phyloP scores from a whole-genome alignment of 2,888 invertebrate species.

The Byasa hedistus region DNA sequence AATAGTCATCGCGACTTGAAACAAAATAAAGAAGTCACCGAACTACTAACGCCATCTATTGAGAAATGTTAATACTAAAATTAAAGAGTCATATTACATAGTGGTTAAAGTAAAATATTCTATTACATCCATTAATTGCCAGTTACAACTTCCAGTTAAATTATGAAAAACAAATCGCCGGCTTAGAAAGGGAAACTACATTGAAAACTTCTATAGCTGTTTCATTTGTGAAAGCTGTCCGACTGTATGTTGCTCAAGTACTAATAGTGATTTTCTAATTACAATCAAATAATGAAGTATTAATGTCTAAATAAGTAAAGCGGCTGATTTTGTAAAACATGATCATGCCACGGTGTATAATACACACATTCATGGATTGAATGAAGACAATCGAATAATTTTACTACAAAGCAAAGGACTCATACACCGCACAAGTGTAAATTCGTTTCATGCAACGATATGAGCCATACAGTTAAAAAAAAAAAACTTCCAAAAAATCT shows the following conservation, averaged over 20 bases:
- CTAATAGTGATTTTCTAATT: not conserved
- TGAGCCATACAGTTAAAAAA: not conserved
- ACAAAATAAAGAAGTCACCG: not conserved
- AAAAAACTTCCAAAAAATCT: not conserved
- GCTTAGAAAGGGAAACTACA: too few relatives aligned
- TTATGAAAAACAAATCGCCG: too few relatives aligned
- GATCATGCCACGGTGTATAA: slow-evolving; percentile 10
- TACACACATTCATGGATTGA: slow-evolving; percentile 10
- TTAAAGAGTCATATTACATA: too few relatives aligned
- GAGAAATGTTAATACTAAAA: not conserved
- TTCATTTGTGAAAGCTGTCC: slow-evolving; percentile 22
- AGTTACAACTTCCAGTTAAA: too few relatives aligned
- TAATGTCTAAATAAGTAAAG: slow-evolving; percentile 9
- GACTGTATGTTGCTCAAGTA: not conserved
- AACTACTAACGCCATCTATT: slow-evolving; percentile 18
- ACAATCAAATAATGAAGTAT: not conserved
- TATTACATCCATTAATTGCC: too few relatives aligned
- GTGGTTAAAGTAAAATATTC: too few relatives aligned
- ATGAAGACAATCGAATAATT: slow-evolving; percentile 24
- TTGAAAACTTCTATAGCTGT: not conserved
- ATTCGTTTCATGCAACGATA: not conserved
- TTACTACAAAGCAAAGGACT: slow-evolving; percentile 10
- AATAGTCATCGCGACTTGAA: too few relatives aligned
- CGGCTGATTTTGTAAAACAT: not conserved
- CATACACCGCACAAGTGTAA: not conserved